Evolutionary conservation across 2,113 vertebrate genomes (phyloP).

Genomic region (Podarcis muralis): DNA sequence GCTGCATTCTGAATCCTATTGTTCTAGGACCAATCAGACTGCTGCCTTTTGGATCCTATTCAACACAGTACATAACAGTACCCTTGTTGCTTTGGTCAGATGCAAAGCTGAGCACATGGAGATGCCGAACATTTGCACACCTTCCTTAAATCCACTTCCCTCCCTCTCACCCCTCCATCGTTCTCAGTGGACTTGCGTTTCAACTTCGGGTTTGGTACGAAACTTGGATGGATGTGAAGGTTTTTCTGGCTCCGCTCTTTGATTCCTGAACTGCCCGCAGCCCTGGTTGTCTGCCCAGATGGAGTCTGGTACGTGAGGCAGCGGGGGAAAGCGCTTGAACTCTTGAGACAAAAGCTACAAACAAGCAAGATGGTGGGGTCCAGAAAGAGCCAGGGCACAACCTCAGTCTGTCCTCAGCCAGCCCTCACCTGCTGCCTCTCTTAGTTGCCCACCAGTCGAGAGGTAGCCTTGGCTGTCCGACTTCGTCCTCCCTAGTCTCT

Average conservation of each 20-base stretch:
- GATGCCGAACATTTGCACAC: constrained; percentile 21
- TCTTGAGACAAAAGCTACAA: constrained; percentile 35
- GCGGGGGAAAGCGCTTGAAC: constrained; percentile 41
- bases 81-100: not conserved
- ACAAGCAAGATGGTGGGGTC: constrained; percentile 31
- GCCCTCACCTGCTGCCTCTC: too few relatives aligned
- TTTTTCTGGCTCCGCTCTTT: constrained; percentile 62
- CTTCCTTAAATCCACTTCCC: not conserved
- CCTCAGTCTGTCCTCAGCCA: too few relatives aligned
- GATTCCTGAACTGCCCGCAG: constrained; percentile 51
- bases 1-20: too few relatives aligned
- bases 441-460: too few relatives aligned
- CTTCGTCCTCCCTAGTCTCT: too few relatives aligned
- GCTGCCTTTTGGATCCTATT: too few relatives aligned
- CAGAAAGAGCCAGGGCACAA: constrained; percentile 40
- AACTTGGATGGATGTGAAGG: constrained; percentile 53
- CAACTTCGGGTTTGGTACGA: constrained; percentile 47
- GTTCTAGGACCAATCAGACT: too few relatives aligned
- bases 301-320: not conserved
- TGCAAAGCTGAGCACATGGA: constrained; percentile 14
- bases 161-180: not conserved
- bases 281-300: constrained; percentile 41
- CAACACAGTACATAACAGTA: too few relatives aligned
- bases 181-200: constrained; percentile 25
- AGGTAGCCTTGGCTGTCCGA: too few relatives aligned